Evolutionary conservation across 2,113 vertebrate genomes (phyloP).

Genomic region (Microtus pennsylvanicus): DNA sequence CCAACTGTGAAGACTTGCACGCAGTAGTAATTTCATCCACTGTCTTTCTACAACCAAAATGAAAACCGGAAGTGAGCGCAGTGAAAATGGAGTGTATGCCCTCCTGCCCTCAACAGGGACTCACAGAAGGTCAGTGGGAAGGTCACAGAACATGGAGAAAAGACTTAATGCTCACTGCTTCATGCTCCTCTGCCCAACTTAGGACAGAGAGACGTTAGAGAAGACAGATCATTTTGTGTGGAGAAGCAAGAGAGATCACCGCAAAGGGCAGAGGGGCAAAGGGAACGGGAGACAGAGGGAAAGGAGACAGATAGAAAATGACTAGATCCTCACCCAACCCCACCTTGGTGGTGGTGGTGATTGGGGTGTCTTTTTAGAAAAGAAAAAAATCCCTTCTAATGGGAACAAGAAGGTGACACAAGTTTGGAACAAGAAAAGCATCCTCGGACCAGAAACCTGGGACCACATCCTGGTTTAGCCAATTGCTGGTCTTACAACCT

Average conservation of each 20-base stretch:
- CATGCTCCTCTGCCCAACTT: background rate
- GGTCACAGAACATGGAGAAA: background rate
- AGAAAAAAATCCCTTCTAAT: background rate
- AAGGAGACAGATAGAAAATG: background rate
- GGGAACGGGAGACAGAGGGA: background rate
- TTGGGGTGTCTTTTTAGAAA: background rate
- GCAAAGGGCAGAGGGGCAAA: background rate
- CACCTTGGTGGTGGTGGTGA: background rate
- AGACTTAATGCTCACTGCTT: background rate
- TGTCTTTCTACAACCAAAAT: background rate
- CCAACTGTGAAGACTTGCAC: background rate
- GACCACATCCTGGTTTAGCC: background rate
- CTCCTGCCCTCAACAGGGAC: background rate
- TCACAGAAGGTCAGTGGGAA: background rate
- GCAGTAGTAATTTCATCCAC: background rate
- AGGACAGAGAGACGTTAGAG: background rate
- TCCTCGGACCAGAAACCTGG: background rate
- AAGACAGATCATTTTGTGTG: background rate
- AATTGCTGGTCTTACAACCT: background rate
- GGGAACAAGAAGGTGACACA: background rate
- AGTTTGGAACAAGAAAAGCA: background rate
- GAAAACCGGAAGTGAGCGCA: background rate
- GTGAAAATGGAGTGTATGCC: background rate
- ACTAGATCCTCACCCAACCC: background rate
- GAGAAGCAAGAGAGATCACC: background rate